These are phyloP conservation scores for Alethe diademata DNA, from an alignment of 2,113 vertebrate genomes.

Conservation along the genomic window DNA sequence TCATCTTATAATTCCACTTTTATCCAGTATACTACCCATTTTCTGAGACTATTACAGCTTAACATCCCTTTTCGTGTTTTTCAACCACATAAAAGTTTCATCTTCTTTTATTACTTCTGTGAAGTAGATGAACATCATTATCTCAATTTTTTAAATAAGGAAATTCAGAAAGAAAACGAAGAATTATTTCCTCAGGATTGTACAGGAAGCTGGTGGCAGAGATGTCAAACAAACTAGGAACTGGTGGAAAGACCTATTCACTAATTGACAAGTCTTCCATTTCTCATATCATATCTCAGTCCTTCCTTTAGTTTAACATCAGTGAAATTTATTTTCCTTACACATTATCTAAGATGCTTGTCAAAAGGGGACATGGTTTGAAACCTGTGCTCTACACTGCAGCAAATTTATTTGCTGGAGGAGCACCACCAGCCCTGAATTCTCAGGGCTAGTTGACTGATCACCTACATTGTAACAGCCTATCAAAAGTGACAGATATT, in stretches of 20 bases:
- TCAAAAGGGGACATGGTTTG: background rate
- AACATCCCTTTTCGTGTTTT: background rate
- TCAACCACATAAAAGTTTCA: background rate
- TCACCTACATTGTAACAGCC: background rate
- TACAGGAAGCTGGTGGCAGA: background rate
- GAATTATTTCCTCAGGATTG: background rate
- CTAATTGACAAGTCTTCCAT: background rate
- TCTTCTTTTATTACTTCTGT: background rate
- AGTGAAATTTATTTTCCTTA: background rate
- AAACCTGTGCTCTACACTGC: background rate
- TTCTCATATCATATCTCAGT: background rate
- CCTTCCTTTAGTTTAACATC: background rate
- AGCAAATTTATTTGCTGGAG: background rate
- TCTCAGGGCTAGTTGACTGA: background rate
- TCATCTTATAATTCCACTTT: background rate
- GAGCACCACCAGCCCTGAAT: background rate
- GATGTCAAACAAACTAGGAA: background rate
- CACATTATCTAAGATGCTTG: background rate
- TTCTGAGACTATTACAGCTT: background rate
- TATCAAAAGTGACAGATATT: constrained; percentile 34
- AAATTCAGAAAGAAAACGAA: background rate
- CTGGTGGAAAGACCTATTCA: background rate
- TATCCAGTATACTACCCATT: background rate
- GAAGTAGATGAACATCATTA: background rate
- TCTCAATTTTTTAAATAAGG: background rate